phyloP scores from a whole-genome alignment of 1,140 invertebrate genomes.

The Leptinotarsa texana region DNA sequence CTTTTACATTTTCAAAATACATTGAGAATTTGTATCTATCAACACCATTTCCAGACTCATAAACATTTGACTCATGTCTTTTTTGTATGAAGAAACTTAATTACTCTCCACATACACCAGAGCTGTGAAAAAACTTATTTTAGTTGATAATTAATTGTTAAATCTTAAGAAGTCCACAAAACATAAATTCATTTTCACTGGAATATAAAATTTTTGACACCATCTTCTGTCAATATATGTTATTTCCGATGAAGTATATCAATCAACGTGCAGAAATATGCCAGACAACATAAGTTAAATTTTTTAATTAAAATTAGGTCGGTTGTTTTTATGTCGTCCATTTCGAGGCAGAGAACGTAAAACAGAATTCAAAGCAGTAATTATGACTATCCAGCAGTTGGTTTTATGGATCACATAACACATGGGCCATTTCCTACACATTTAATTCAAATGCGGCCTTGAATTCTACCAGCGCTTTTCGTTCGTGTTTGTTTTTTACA shows the following conservation, averaged over 20 bases:
- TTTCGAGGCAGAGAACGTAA: not conserved
- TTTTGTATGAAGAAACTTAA: no score
- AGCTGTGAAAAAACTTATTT: no score
- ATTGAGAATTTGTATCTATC: no score
- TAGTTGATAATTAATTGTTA: no score
- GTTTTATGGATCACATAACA: slow-evolving; percentile 40
- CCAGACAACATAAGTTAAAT: not conserved
- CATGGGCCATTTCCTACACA: slow-evolving; percentile 40
- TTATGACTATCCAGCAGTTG: not conserved
- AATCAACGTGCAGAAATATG: not conserved
- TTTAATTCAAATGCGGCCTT: slow-evolving; percentile 36
- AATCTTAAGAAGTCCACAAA: no score
- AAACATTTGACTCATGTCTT: no score
- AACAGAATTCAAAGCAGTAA: not conserved
- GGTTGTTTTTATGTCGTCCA: not conserved
- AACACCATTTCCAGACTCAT: no score
- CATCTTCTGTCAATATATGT: not conserved
- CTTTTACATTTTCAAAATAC: no score
- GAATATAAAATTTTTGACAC: no score
- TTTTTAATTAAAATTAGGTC: not conserved
- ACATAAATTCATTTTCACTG: no score
- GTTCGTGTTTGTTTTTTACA: slow-evolving; percentile 27
- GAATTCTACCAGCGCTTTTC: slow-evolving; percentile 31
- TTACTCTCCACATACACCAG: no score
- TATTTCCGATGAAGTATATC: not conserved